Conservation (phyloP, 2,888 invertebrate genomes). For the Sicus ferrugineus region DNA sequence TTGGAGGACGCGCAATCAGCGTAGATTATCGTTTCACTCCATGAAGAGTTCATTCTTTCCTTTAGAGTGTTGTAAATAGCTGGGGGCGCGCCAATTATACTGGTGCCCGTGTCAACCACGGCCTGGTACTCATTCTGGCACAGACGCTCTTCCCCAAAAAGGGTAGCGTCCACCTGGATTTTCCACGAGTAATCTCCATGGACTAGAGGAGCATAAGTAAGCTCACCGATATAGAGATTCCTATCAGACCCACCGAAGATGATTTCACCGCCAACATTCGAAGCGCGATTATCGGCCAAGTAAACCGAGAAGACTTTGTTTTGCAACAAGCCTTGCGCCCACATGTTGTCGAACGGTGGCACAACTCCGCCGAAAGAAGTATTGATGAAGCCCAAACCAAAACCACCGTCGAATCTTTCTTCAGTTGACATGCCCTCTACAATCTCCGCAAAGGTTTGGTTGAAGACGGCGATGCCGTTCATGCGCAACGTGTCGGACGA, state of each 20-base stretch:
- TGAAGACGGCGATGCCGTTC: constrained; percentile 74
- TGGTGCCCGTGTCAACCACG: constrained; percentile 95
- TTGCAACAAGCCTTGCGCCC: constrained; percentile 75
- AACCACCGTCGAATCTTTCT: constrained; percentile 96
- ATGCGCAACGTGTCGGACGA: constrained; percentile 82
- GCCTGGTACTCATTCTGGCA: constrained; percentile 87
- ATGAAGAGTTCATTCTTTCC: background rate
- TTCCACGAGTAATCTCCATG: constrained; percentile 93
- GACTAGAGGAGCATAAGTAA: constrained; percentile 78
- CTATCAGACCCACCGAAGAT: constrained; percentile 93
- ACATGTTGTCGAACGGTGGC: constrained; percentile 92
- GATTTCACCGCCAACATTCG: constrained; percentile 76
- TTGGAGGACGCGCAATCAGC: constrained; percentile 5
- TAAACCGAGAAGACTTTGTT: constrained; percentile 92
- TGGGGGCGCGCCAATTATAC: constrained; percentile 89
- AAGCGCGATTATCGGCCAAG: constrained; percentile 70
- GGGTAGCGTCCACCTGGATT: constrained; percentile 81
- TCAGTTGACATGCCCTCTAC: constrained; percentile 91
- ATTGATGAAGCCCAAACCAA: constrained; percentile 87
- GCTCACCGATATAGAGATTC: constrained; percentile 74
- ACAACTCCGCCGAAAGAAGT: constrained; percentile 88
- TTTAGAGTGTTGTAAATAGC: constrained; percentile 68
- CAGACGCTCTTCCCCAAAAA: constrained; percentile 67
- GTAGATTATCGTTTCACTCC: background rate
- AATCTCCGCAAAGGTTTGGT: constrained; percentile 93